Conservation (phyloP, 2,888 invertebrate genomes). For the Hyalella azteca region DNA sequence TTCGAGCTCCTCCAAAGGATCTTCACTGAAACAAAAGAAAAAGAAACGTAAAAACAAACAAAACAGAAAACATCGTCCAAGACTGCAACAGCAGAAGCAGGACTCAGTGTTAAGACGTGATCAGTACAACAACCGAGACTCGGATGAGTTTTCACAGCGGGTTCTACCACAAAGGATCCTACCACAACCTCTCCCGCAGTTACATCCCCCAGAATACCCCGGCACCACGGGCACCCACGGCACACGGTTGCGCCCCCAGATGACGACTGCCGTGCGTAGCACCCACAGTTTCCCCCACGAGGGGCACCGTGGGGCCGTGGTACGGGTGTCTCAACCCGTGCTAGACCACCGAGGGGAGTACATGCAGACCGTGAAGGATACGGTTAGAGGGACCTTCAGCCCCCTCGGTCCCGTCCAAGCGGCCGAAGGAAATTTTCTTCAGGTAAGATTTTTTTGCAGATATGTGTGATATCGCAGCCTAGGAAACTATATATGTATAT, state of each 20-base stretch:
- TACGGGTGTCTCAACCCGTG: slow-evolving; percentile 43
- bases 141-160: background rate
- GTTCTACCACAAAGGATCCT: background rate
- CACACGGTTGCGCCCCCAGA: background rate
- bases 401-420: slow-evolving; percentile 46
- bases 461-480: too few species aligned
- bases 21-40: background rate
- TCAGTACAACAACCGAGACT: background rate
- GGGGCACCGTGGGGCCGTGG: slow-evolving; percentile 43
- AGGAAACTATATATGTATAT: too few species aligned
- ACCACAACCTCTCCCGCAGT: background rate
- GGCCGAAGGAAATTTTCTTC: slow-evolving; percentile 52
- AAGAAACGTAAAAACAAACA: background rate
- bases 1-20: background rate
- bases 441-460: slow-evolving; percentile 47
- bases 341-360: slow-evolving; percentile 50
- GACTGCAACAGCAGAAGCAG: background rate
- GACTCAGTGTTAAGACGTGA: background rate
- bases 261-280: background rate
- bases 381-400: slow-evolving; percentile 49
- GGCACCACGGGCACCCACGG: background rate
- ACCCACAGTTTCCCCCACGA: background rate
- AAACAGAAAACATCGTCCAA: background rate
- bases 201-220: background rate
- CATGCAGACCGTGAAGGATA: slow-evolving; percentile 41